A percentile compares a stretch with the other conserved stretches of the same genome.
Conservation (phyloP, 2,113 vertebrate genomes). For the Perognathus longimembris region DNA sequence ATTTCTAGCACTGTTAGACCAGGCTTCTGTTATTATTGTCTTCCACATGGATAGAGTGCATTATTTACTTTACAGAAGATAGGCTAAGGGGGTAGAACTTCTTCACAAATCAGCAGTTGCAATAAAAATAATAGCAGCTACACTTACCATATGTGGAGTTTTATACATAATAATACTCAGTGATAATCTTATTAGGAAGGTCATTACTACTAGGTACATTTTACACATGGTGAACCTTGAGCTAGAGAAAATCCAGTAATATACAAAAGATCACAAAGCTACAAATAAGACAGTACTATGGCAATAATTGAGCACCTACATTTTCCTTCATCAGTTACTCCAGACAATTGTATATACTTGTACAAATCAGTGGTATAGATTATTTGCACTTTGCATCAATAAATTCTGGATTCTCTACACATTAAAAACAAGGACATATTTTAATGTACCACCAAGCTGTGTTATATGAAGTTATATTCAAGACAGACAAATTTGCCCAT, state of each 20-base stretch:
- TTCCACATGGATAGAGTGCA: background rate
- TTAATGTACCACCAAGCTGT: background rate
- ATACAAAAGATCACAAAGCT: background rate
- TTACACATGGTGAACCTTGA: background rate
- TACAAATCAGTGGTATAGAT: background rate
- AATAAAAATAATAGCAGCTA: background rate
- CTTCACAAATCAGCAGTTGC: background rate
- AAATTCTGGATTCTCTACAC: background rate
- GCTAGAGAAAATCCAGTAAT: background rate
- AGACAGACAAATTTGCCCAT: background rate
- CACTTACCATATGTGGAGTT: background rate
- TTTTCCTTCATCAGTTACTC: background rate
- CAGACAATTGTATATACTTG: background rate
- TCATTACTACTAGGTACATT: background rate
- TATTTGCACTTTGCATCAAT: background rate
- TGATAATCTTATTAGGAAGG: background rate
- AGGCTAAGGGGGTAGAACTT: background rate
- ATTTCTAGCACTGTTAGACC: background rate
- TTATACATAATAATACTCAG: background rate
- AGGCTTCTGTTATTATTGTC: background rate
- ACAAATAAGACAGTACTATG: background rate
- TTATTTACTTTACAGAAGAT: slow-evolving; percentile 10
- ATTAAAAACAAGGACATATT: background rate
- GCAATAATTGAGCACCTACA: background rate
- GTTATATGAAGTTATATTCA: background rate